These are phyloP conservation scores for Leptopilina syphax DNA, from an alignment of 2,888 invertebrate species.

Conservation along the genomic window DNA sequence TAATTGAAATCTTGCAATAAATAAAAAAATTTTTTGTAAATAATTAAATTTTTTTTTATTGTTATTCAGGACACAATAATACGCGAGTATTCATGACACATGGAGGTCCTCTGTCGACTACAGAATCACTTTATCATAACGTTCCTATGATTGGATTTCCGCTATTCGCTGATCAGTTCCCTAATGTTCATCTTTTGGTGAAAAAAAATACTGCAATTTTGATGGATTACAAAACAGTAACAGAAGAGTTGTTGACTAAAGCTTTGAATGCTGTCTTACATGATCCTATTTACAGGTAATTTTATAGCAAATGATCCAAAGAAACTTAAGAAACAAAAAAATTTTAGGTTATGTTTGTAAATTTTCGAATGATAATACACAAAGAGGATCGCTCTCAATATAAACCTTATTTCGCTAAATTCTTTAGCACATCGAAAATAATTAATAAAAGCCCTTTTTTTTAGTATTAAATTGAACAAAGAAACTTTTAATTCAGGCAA, in stretches of 20 bases:
- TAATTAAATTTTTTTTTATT: too few relatives aligned
- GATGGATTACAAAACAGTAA: slow-evolving; percentile 40
- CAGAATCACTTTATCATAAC: slow-evolving; percentile 60
- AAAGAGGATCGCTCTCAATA: too few relatives aligned
- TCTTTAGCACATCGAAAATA: too few relatives aligned
- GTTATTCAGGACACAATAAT: not conserved
- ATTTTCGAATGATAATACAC: too few relatives aligned
- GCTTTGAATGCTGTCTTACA: slow-evolving; percentile 61
- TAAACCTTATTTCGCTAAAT: too few relatives aligned
- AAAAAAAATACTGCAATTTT: slow-evolving; percentile 57
- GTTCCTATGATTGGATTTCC: slow-evolving; percentile 64
- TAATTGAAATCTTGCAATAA: too few relatives aligned
- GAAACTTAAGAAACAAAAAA: too few relatives aligned
- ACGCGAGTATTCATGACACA: slow-evolving; percentile 1
- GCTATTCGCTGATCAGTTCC: slow-evolving; percentile 62
- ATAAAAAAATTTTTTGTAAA: too few relatives aligned
- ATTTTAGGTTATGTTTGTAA: too few relatives aligned
- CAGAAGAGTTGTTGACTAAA: slow-evolving; percentile 46
- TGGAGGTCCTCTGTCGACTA: slow-evolving; percentile 57
- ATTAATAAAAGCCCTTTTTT: too few relatives aligned
- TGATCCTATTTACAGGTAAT: slow-evolving; percentile 59
- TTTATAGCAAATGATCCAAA: not conserved
- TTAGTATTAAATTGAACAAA: too few relatives aligned
- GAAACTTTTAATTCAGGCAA: too few relatives aligned
- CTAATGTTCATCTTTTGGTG: slow-evolving; percentile 59